Evolutionary conservation across 2,888 invertebrate genomes (phyloP).

Genomic region (Agonopterix alstromeriana): DNA sequence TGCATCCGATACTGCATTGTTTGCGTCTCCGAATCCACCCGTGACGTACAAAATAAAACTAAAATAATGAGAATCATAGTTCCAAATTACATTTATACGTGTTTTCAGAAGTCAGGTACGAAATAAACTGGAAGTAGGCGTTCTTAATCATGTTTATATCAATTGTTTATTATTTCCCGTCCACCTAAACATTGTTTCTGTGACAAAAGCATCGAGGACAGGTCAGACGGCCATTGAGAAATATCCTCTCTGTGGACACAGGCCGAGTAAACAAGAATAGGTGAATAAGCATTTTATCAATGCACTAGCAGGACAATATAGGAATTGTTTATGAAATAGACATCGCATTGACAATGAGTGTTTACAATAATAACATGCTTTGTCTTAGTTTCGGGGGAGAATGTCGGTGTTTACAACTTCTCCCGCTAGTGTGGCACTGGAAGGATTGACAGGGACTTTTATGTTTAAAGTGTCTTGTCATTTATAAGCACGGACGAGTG

Average conservation of each 20-base stretch:
- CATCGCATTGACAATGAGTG: not conserved
- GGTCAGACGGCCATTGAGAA: slow-evolving; percentile 40
- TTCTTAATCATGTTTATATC: slow-evolving; percentile 50
- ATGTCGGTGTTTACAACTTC: too few species aligned
- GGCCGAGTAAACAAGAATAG: slow-evolving; percentile 4
- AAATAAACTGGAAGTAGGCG: slow-evolving; percentile 43
- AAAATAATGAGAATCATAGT: slow-evolving; percentile 35
- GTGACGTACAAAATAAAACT: slow-evolving; percentile 33
- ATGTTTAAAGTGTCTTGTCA: too few species aligned
- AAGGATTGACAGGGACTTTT: too few species aligned
- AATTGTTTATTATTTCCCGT: slow-evolving; percentile 44
- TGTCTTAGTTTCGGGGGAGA: too few species aligned
- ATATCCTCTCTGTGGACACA: slow-evolving; percentile 34
- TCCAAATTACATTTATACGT: slow-evolving; percentile 28
- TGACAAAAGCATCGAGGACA: slow-evolving; percentile 39
- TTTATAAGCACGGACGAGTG: too few species aligned
- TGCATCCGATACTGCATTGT: slow-evolving; percentile 30
- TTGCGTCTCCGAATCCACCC: slow-evolving; percentile 28
- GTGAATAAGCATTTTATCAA: slow-evolving; percentile 11
- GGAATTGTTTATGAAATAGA: not conserved
- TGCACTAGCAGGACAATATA: not conserved
- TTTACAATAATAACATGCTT: not conserved
- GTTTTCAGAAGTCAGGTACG: slow-evolving; percentile 21
- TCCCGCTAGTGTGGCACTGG: too few species aligned
- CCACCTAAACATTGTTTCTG: slow-evolving; percentile 40